phyloP scores from a whole-genome alignment of 2,797 vertebrate genomes.

The Myotis daubentonii region DNA sequence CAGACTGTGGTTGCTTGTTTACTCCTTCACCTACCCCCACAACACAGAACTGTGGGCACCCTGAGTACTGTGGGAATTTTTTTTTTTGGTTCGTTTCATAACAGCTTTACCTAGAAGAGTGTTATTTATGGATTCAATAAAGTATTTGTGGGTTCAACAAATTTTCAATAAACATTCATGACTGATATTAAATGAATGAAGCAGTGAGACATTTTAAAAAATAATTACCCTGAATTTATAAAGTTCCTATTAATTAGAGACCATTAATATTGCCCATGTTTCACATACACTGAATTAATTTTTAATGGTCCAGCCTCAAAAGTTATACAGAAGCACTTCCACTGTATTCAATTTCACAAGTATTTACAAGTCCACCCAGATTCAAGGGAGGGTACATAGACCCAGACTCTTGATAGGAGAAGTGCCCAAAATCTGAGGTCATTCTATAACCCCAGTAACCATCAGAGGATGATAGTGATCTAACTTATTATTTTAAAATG shows the following conservation, averaged over 20 bases:
- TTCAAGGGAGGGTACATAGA: background rate
- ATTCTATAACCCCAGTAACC: background rate
- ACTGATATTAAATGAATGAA: background rate
- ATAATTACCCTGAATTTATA: background rate
- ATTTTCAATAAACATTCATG: background rate
- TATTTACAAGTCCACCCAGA: background rate
- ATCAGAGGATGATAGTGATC: background rate
- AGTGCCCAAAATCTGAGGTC: background rate
- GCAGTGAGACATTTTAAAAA: background rate
- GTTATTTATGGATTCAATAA: background rate
- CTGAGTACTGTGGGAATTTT: background rate
- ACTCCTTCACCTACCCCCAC: background rate
- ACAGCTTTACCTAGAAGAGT: background rate
- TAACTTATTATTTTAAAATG: slow-evolving; percentile 1
- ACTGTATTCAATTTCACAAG: background rate
- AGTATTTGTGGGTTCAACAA: background rate
- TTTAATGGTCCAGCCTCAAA: background rate
- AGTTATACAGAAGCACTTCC: background rate
- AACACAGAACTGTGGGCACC: background rate
- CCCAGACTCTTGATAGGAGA: background rate
- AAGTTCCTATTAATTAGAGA: background rate
- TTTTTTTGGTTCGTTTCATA: background rate
- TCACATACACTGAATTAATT: background rate
- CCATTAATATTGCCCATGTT: background rate
- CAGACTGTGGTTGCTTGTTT: background rate